phyloP scores from a whole-genome alignment of 2,888 invertebrate genomes.

The Cephus spinipes region DNA sequence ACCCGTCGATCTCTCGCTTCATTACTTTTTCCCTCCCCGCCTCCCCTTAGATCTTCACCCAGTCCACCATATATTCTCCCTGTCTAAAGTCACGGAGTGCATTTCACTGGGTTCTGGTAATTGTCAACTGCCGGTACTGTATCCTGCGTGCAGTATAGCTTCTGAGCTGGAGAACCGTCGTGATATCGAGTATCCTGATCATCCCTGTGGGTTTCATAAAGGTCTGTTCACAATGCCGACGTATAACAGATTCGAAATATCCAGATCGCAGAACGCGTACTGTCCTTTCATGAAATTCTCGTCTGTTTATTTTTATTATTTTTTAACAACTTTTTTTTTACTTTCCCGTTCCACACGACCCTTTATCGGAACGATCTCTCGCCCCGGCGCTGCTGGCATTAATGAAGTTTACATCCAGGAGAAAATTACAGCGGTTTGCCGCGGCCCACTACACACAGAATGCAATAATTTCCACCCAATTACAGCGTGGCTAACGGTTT shows the following conservation, averaged over 20 bases:
- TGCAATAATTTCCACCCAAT: conserved; percentile 51
- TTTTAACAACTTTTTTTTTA: background rate
- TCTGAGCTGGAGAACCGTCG: background rate
- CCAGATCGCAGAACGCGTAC: background rate
- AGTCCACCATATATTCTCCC: background rate
- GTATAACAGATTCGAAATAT: background rate
- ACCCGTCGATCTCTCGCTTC: conserved; percentile 3
- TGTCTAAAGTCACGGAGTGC: background rate
- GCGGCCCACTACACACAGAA: conserved; percentile 16
- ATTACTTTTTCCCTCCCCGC: background rate
- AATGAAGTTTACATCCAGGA: conserved; percentile 38
- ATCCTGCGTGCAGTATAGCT: background rate
- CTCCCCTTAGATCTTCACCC: conserved; percentile 1
- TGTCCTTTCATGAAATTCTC: background rate
- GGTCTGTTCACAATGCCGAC: background rate
- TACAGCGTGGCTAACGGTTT: conserved; percentile 52
- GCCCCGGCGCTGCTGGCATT: conserved; percentile 19
- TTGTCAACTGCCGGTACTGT: background rate
- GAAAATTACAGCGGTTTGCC: conserved; percentile 39
- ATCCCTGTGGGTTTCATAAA: background rate
- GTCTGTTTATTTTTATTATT: background rate
- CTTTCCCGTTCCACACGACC: background rate
- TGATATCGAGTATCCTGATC: background rate
- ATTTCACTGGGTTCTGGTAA: background rate
- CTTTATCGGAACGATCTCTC: background rate